Percentiles rank a stretch among this genome's conserved stretches.
Conservation (phyloP, 2,113 vertebrate genomes). For the Corythornis cristatus region DNA sequence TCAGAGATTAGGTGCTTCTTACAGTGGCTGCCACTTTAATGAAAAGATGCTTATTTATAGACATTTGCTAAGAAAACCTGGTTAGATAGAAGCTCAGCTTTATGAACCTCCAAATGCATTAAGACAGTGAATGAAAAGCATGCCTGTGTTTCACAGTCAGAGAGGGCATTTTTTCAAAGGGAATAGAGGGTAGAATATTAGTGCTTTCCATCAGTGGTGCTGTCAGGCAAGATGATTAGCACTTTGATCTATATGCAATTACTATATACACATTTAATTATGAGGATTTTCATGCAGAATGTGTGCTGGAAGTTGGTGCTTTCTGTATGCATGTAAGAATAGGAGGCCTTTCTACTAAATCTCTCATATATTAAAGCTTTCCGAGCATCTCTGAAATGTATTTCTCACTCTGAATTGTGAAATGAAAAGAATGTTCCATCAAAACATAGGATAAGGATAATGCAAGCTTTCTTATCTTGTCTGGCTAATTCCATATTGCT, state of each 20-base stretch:
- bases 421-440: background rate
- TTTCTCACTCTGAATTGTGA: background rate
- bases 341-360: background rate
- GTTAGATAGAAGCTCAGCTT: background rate
- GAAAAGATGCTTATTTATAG: constrained; percentile 21
- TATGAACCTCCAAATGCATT: background rate
- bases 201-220: constrained; percentile 20
- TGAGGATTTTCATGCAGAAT: constrained; percentile 20
- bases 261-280: constrained; percentile 34
- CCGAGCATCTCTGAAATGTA: background rate
- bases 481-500: background rate
- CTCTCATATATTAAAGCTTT: background rate
- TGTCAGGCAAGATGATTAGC: constrained; percentile 48
- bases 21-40: background rate
- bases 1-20: background rate
- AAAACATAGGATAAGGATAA: background rate
- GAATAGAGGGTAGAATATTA: constrained; percentile 26
- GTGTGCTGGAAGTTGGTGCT: background rate
- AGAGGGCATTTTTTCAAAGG: constrained; percentile 35
- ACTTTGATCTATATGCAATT: constrained; percentile 61
- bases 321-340: background rate
- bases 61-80: background rate
- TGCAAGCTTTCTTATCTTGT: background rate
- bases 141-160: background rate
- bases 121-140: background rate